A percentile compares a stretch with the other conserved stretches of the same genome.
Evolutionary conservation across 1,140 invertebrate genomes (phyloP).

Genomic region (Thaumatotibia leucotreta): DNA sequence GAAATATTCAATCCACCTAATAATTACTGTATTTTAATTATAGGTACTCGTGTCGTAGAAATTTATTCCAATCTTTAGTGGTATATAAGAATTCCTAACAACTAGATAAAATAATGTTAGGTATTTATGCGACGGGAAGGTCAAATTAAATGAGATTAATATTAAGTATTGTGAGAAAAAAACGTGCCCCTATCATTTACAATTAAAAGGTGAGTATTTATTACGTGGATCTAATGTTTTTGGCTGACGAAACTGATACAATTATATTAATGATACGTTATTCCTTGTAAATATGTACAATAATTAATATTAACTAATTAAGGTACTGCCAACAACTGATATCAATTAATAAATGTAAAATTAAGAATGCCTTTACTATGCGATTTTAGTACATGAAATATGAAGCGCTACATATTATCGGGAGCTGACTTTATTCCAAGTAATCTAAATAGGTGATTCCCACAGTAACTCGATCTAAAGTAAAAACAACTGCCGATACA

Average conservation of each 20-base stretch:
- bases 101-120: too few relatives aligned
- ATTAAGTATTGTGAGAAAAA: too few relatives aligned
- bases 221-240: neutral
- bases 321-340: neutral
- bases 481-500: neutral
- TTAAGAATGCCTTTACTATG: neutral
- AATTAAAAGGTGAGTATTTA: too few relatives aligned
- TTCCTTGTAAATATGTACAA: constrained; percentile 9
- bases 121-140: too few relatives aligned
- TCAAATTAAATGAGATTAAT: too few relatives aligned
- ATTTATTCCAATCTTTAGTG: too few relatives aligned
- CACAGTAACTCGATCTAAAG: constrained; percentile 1
- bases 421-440: neutral
- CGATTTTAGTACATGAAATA: neutral
- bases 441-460: constrained; percentile 3
- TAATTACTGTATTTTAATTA: neutral
- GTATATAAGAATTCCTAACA: too few relatives aligned
- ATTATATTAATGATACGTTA: neutral
- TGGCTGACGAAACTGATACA: neutral
- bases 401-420: neutral
- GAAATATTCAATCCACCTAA: neutral
- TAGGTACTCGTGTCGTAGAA: too few relatives aligned
- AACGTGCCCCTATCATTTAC: too few relatives aligned
- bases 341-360: constrained; percentile 10
- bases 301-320: constrained; percentile 1